Base-by-base conservation (phyloP, 2,113 vertebrate species). In the Acrocephalus kingi region DNA sequence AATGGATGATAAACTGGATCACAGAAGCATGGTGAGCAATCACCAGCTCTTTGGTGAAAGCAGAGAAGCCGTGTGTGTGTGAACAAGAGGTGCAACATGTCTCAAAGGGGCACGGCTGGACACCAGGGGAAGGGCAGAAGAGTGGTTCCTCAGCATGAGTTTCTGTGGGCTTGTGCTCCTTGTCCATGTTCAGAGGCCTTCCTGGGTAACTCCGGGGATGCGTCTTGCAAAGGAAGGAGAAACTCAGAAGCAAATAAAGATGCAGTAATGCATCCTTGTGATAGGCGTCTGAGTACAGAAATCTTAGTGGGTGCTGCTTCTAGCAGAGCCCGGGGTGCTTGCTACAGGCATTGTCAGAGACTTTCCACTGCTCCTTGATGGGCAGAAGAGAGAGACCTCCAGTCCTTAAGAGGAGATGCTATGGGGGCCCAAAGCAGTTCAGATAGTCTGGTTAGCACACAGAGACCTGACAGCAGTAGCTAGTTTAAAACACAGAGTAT, bases 41-140 rank as follows among this genome's bases (percentile, higher is more conserved):
- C n/a, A 35, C 33, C 48, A 61, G 52, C 5, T 14, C 43, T 52
- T 41, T 55, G 33, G 43, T 48, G 64, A 67, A 48, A 75, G 33
- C 48, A 10, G 31, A 59, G 43, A 45, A 81, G 64, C 80, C 0
- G 0, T 31, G 12, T 8, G 28, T 24, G 8, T 21, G 2, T 28
- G 54, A 63, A 14, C 27, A 22, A 51, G 77, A 39, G 66, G 14
- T 43, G 22, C 45, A 48, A 16, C 6, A 2, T 33, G 27, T 58
- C 48, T 67, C 28, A 6, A 33, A 84, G n/a, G 76, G 55, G 18
- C 45, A 20, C 14, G 63, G 25, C 28, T 43, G 63, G 59, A 49
- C n/a, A 27, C 30, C 31, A 11, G 54, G 22, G 13, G 15, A 56
- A 35, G 49, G 19, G 24, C 67, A 41, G 52, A 63, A 48, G n/a